phyloP scores from a whole-genome alignment of 2,113 vertebrate species.

The Thomomys bottae region DNA sequence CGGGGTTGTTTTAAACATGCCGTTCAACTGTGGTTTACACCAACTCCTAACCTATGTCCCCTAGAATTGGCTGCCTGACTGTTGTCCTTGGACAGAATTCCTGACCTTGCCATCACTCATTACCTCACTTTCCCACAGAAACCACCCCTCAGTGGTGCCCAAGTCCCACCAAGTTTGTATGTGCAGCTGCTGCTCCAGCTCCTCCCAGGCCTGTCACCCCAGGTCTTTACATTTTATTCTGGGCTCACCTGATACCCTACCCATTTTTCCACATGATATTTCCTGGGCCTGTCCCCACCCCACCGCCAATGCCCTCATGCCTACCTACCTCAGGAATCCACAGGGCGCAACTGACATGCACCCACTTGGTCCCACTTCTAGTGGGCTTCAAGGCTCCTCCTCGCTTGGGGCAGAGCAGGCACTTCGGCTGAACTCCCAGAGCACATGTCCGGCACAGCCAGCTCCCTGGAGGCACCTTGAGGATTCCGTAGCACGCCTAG shows the following conservation, averaged over 20 bases:
- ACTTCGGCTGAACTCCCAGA: slow-evolving; percentile 97
- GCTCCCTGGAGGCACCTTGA: slow-evolving; percentile 97
- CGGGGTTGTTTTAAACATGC: not conserved
- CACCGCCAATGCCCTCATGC: not conserved
- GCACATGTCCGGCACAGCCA: slow-evolving; percentile 98
- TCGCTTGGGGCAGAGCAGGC: slow-evolving; percentile 97
- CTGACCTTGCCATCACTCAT: not conserved
- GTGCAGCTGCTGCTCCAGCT: not conserved
- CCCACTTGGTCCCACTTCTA: slow-evolving; percentile 98
- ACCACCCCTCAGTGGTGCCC: not conserved
- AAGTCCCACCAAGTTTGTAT: not conserved
- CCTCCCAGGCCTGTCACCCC: not conserved
- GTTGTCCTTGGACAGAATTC: not conserved
- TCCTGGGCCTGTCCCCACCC: not conserved
- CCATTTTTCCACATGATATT: not conserved
- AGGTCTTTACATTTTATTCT: not conserved
- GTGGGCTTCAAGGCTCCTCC: slow-evolving; percentile 98
- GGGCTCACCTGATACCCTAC: not conserved
- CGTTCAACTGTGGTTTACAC: not conserved
- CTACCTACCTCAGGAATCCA: slow-evolving; percentile 97
- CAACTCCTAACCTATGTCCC: not conserved
- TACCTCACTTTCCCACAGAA: not conserved
- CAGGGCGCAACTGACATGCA: slow-evolving; percentile 99
- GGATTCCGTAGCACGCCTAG: slow-evolving; percentile 97
- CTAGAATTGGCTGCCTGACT: not conserved